These are phyloP conservation scores for Centropyge bicolor DNA, from an alignment of 2,797 vertebrate species.

Conservation along the genomic window DNA sequence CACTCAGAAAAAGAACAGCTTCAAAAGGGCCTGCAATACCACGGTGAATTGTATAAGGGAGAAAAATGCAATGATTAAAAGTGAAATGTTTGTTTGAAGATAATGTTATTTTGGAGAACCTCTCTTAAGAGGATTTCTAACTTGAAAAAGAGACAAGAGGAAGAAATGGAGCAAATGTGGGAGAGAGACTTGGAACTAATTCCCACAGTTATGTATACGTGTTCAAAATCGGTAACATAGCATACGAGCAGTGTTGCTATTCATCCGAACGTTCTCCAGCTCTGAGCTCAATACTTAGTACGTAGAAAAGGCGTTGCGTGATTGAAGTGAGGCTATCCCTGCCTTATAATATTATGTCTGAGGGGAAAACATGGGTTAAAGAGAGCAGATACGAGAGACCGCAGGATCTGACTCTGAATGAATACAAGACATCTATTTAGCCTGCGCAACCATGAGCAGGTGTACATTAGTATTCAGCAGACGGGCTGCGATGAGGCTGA, in stretches of 20 bases:
- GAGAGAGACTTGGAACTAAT: slow-evolving; percentile 76
- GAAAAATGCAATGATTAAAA: slow-evolving; percentile 87
- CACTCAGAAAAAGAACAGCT: slow-evolving; percentile 82
- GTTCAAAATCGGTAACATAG: slow-evolving; percentile 69
- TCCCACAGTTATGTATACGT: slow-evolving; percentile 81
- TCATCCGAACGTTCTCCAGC: slow-evolving; percentile 55
- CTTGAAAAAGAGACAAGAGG: slow-evolving; percentile 74
- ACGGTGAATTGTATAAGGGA: slow-evolving; percentile 79
- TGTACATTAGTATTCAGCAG: slow-evolving; percentile 84
- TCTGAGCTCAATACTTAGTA: slow-evolving; percentile 17
- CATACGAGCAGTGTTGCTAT: slow-evolving; percentile 51
- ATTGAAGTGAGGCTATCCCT: slow-evolving; percentile 37
- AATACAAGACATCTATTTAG: slow-evolving; percentile 80
- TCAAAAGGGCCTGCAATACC: slow-evolving; percentile 84
- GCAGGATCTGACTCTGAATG: slow-evolving; percentile 68
- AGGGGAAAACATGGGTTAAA: slow-evolving; percentile 55
- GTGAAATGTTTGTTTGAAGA: slow-evolving; percentile 91
- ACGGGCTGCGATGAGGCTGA: slow-evolving; percentile 55
- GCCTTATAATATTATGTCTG: slow-evolving; percentile 39
- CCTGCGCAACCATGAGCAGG: slow-evolving; percentile 70
- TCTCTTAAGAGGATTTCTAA: slow-evolving; percentile 85
- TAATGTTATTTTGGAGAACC: slow-evolving; percentile 87
- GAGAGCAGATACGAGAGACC: slow-evolving; percentile 46
- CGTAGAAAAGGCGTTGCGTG: slow-evolving; percentile 23
- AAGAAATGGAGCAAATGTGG: slow-evolving; percentile 75